Evolutionary conservation across 2,888 invertebrate species (phyloP).

Genomic region (Stenchaetothrips biformis): DNA sequence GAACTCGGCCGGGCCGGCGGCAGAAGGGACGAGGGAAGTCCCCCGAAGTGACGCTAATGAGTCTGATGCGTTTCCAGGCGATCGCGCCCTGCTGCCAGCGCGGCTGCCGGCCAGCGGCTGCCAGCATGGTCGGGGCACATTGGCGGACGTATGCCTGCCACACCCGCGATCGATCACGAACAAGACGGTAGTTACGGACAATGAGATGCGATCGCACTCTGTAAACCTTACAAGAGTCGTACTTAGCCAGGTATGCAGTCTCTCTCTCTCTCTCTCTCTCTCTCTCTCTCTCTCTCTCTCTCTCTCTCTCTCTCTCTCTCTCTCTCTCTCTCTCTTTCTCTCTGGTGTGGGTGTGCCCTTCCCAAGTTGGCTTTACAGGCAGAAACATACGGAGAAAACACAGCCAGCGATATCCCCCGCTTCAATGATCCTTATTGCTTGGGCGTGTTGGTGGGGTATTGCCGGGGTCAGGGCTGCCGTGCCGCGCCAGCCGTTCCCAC

Average conservation of each 20-base stretch:
- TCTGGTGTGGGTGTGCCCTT: neutral
- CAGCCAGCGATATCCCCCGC: too few species aligned
- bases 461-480: too few species aligned
- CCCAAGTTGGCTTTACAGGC: too few species aligned
- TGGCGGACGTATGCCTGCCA: neutral
- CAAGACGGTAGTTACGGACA: too few species aligned
- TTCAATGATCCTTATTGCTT: too few species aligned
- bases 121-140: neutral
- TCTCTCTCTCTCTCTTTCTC: neutral
- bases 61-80: neutral
- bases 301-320: slow-evolving; percentile 29
- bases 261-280: slow-evolving; percentile 29
- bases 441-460: too few species aligned
- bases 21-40: too few species aligned
- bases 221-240: too few species aligned
- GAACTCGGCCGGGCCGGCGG: neutral
- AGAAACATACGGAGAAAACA: too few species aligned
- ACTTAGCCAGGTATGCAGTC: neutral
- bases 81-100: neutral
- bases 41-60: neutral
- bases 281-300: slow-evolving; percentile 28
- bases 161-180: neutral
- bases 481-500: too few species aligned
- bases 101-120: too few species aligned
- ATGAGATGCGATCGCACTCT: too few species aligned